These are phyloP conservation scores for Cheiracanthium punctorium DNA, from an alignment of 2,888 invertebrate genomes.

Conservation along the genomic window DNA sequence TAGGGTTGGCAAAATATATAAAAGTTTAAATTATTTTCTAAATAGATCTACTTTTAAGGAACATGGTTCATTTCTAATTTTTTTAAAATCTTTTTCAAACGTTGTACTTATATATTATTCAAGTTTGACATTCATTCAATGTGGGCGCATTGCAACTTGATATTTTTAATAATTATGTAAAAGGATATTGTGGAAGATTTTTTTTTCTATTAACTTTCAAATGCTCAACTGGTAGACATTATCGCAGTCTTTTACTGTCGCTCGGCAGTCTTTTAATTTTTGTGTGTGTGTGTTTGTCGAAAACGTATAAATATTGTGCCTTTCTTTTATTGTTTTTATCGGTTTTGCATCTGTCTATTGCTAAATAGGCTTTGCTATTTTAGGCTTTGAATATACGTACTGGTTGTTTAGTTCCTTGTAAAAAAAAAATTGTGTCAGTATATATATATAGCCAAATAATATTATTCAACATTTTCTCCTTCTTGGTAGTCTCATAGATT, in stretches of 20 bases:
- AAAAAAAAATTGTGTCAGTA: neutral
- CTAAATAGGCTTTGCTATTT: neutral
- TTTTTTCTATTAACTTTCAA: slow-evolving; percentile 49
- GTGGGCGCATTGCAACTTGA: too few species aligned
- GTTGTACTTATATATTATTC: too few species aligned
- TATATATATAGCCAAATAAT: neutral
- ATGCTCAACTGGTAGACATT: slow-evolving; percentile 57
- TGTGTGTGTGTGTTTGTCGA: neutral
- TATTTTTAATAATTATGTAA: too few species aligned
- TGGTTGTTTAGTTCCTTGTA: slow-evolving; percentile 10
- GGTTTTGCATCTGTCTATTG: neutral
- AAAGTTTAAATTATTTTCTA: too few species aligned
- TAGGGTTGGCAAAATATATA: too few species aligned
- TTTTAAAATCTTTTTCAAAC: too few species aligned
- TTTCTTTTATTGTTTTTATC: slow-evolving; percentile 1
- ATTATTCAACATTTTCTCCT: neutral
- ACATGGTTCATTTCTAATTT: too few species aligned
- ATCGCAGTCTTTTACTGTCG: neutral
- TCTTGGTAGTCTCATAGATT: neutral
- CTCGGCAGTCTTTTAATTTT: neutral
- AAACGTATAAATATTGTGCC: neutral
- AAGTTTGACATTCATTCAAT: too few species aligned
- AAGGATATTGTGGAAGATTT: too few species aligned
- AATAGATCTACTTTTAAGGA: too few species aligned
- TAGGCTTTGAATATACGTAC: slow-evolving; percentile 15